Base-by-base conservation (phyloP, 2,888 invertebrate genomes). In the Plagiodera versicolora region DNA sequence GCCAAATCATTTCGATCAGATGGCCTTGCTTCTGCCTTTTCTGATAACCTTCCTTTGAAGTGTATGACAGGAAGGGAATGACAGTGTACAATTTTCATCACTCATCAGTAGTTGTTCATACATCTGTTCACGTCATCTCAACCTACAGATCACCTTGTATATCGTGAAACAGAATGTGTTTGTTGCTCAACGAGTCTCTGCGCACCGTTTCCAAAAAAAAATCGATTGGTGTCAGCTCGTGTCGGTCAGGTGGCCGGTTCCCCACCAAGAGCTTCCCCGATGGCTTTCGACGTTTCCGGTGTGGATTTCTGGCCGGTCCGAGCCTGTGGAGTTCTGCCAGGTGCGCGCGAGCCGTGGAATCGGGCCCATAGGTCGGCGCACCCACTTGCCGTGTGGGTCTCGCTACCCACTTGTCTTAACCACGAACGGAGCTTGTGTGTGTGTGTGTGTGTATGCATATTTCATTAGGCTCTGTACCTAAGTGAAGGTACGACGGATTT, bases 331-430 rank as follows among this genome's bases (percentile, higher is more conserved):
- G 44, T 54, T 56, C 55, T 58, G 64, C 68, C 68, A 68, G 68
- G 68, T 68, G 68, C 65, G 64, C 58, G 50, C 58, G 50, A 51
- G 39, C 39, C 60, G 60, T 63, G 58, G 60, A 60, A 61, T 64
- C 60, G 53, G 64, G 66, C 67, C 68, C 62, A 32, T 39, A 2
- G 60, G 65, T 67, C 71, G 75, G 71, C 76, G 75, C 76, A 75
- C 75, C 75, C 72, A 73, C 73, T 73, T 71, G 60, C 66, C 68
- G 76, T 73, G 74, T 74, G 74, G 74, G 75, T 68, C 63, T 72
- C 70, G 70, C 30, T 57, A 56, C 70, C 74, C 75, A 74, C 53
- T 44, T 44, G 72, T 70, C 71, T 64, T 72, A 73, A 72, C 73
- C 72, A 71, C 72, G 71, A 71, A 71, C 72, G 72, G 73, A 74